phyloP scores from a whole-genome alignment of 2,888 invertebrate species.

The Meloe dianella region DNA sequence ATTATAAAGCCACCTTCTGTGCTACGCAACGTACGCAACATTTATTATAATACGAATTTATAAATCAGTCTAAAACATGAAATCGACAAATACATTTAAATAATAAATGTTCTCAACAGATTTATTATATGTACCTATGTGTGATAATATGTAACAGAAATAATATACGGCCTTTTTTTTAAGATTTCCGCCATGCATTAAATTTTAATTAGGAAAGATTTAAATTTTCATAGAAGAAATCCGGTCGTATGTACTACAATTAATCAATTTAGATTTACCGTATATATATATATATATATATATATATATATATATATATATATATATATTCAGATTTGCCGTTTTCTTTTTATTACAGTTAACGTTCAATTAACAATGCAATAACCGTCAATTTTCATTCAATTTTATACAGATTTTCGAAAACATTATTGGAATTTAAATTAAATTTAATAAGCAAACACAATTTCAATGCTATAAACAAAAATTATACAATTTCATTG shows the following conservation, averaged over 20 bases:
- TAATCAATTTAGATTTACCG: conserved; percentile 25
- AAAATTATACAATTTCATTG: conserved; percentile 5
- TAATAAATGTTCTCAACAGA: conserved; percentile 12
- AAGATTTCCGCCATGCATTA: no score
- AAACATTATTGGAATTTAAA: no score
- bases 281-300: no score
- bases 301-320: no score
- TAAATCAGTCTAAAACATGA: conserved; percentile 35
- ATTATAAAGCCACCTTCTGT: conserved; percentile 54
- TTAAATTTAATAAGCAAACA: no score
- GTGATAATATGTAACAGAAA: no score
- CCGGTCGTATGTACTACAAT: conserved; percentile 23
- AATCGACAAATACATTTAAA: conserved; percentile 19
- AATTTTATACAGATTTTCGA: no score
- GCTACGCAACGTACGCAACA: conserved; percentile 51
- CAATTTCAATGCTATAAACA: conserved; percentile 23
- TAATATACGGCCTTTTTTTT: no score
- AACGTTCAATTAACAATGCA: conserved; percentile 30
- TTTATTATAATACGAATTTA: conserved; percentile 49
- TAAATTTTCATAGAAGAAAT: conserved; percentile 15
- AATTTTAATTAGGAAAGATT: background rate
- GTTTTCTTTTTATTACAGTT: conserved; percentile 22
- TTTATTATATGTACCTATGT: no score
- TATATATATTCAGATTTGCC: conserved; percentile 27
- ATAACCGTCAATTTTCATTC: conserved; percentile 26